phyloP scores from a whole-genome alignment of 2,113 vertebrate genomes.

The Aphyosemion australe region DNA sequence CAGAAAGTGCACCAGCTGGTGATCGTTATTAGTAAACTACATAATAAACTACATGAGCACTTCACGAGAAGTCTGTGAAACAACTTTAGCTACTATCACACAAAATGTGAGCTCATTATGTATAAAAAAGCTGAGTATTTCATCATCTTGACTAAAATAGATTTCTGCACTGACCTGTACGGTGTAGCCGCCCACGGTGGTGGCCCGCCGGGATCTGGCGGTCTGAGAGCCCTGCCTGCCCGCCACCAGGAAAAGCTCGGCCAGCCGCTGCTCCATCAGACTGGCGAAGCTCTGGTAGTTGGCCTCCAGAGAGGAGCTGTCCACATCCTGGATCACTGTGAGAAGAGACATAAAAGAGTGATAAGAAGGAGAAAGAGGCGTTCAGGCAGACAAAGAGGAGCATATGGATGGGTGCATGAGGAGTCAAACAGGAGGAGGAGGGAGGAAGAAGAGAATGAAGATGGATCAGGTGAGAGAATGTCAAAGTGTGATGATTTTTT shows the following conservation, averaged over 20 bases:
- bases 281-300: constrained; percentile 97
- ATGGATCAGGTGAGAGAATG: background rate
- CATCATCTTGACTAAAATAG: no score
- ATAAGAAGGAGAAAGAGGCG: background rate
- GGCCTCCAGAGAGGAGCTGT: constrained; percentile 87
- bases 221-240: constrained; percentile 82
- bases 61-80: no score
- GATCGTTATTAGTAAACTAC: no score
- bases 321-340: constrained; percentile 95
- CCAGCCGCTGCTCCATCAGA: constrained; percentile 95
- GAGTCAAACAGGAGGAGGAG: background rate
- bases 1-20: no score
- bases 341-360: constrained; percentile 12
- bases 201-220: constrained; percentile 84
- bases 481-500: background rate
- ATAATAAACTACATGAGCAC: no score
- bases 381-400: background rate
- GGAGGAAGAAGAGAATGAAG: no score
- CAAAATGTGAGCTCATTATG: no score
- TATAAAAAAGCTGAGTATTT: no score
- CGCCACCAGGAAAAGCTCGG: constrained; percentile 92
- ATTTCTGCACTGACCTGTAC: constrained; percentile 91
- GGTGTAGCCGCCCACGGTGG: constrained; percentile 89
- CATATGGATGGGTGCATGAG: background rate
- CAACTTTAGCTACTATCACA: no score